Conservation (phyloP, 2,113 vertebrate genomes). For the Noctilio leporinus region DNA sequence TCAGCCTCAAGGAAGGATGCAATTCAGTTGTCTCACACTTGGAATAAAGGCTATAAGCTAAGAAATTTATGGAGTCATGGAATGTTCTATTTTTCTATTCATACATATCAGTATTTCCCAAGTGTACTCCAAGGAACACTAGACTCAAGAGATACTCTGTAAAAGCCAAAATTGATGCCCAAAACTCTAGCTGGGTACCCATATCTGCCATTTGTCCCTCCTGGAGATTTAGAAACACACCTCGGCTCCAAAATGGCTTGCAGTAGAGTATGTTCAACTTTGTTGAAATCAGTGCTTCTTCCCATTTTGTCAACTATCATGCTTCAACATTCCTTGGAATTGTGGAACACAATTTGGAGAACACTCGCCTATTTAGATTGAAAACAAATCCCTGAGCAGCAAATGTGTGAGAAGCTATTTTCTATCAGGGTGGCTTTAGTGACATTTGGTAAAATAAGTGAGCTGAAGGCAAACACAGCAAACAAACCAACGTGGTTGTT, state of each 20-base stretch:
- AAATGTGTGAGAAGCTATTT: accelerated
- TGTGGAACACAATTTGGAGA: neutral
- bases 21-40: neutral
- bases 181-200: neutral
- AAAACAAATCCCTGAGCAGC: neutral
- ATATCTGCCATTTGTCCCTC: neutral
- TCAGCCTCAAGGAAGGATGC: neutral
- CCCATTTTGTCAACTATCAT: neutral
- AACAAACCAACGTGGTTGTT: neutral
- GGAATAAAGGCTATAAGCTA: neutral
- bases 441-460: neutral
- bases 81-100: neutral
- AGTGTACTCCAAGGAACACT: neutral
- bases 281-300: neutral
- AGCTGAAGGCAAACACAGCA: neutral
- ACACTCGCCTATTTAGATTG: neutral
- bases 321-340: neutral
- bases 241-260: neutral
- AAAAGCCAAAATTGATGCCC: neutral
- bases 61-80: neutral
- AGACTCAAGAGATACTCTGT: neutral
- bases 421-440: neutral
- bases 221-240: neutral
- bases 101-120: neutral
- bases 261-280: neutral